A percentile compares a stretch with the other conserved stretches of the same genome.
Evolutionary conservation across 1,140 invertebrate species (phyloP).

Genomic region (Heliothis virescens): DNA sequence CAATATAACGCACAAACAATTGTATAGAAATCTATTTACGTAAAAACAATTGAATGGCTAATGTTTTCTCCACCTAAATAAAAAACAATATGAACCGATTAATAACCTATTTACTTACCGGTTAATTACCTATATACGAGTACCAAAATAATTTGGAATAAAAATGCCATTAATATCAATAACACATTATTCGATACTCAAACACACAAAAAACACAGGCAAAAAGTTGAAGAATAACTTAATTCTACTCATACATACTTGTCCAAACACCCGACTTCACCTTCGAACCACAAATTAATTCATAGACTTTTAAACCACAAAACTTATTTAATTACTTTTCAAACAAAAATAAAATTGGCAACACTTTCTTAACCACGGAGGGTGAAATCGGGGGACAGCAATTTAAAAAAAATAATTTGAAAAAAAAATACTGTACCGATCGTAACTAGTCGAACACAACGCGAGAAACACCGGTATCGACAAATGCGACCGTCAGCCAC

Average conservation of each 20-base stretch:
- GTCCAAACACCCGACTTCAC: slow-evolving; percentile 5
- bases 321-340: neutral
- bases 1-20: too few relatives aligned
- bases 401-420: neutral
- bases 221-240: neutral
- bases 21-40: too few relatives aligned
- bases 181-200: neutral
- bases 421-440: slow-evolving; percentile 20
- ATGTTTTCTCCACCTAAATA: too few relatives aligned
- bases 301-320: slow-evolving; percentile 1
- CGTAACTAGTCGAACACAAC: slow-evolving; percentile 32
- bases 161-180: neutral
- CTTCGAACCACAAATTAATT: slow-evolving; percentile 7
- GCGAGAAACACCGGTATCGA: slow-evolving; percentile 3
- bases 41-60: too few relatives aligned
- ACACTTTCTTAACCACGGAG: neutral
- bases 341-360: neutral
- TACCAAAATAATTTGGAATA: neutral
- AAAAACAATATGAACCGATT: too few relatives aligned
- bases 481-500: slow-evolving; percentile 16
- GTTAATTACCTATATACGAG: too few relatives aligned
- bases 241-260: slow-evolving; percentile 10
- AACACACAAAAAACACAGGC: neutral
- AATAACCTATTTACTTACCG: too few relatives aligned
- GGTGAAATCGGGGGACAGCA: neutral